Evolutionary conservation across 2,113 vertebrate genomes (phyloP), one percentile per base, ranked within the genome.

Genomic region (Phaetusa simplex): DNA sequence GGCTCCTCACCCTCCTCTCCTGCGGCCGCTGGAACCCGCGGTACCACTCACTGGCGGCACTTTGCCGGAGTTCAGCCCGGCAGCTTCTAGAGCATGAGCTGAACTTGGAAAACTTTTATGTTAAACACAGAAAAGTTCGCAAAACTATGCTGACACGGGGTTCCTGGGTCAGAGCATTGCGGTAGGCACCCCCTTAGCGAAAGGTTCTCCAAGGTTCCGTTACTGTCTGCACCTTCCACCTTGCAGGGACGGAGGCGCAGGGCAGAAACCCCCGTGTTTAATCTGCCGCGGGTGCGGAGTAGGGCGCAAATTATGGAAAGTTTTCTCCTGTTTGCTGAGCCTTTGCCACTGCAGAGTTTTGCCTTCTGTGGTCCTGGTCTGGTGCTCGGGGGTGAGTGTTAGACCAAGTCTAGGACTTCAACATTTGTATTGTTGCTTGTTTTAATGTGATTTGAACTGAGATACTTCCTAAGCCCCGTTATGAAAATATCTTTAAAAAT

Each of bases 71-170:
- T 56, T 65, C 8, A 24, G 56, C 50, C 2, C 0, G 0, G 32
- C 27, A 30, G 70, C 16, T 16, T 2, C 67, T 23, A 34, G 42
- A 23, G 81, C 16, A 0, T 14, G 1, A 7, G 42, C 36, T 16
- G 36, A 36, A 24, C 42, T 18, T 10, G 91, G 53, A 4, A 43
- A 47, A 32, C 3, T 14, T 1, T 9, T 53, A 18, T 2, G 36
- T 6, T 20, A 5, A 11, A 6, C 14, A 0, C 7, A 8, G 78
- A 8, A 13, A 58, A 24, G 42, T 4, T 23, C 0, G 5, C 27
- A 70, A 12, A 15, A 0, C 50, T 27, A 0, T 12, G 59, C 64
- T 2, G 26, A 76, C 10, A 2, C n/a, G 3, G 62, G 76, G 8
- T 27, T 8, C 4, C 34, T 3, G 64, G 11, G 12, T 0, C 24